Evolutionary conservation across 2,888 invertebrate species (phyloP).

Genomic region (Zaprionus obscuricornis): DNA sequence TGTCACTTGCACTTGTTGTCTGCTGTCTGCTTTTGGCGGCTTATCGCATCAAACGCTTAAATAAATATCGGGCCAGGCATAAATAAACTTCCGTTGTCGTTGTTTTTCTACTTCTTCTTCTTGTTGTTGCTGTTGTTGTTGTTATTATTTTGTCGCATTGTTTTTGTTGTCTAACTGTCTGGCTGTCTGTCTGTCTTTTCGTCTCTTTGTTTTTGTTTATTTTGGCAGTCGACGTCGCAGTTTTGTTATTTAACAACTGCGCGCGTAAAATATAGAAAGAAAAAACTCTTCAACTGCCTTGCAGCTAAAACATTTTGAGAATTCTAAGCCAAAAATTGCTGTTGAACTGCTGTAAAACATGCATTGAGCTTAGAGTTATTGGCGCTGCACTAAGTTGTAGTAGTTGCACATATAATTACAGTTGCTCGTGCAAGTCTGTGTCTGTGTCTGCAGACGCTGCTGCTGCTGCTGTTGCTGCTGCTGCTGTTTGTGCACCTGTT

Average conservation of each 20-base stretch:
- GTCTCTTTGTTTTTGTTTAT: no score
- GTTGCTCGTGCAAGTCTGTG: no score
- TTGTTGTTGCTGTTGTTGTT: conserved; percentile 21
- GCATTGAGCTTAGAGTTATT: no score
- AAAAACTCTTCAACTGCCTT: conserved; percentile 10
- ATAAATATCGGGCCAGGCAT: conserved; percentile 66
- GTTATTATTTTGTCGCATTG: conserved; percentile 15
- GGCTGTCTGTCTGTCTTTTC: conserved; percentile 41
- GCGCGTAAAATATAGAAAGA: conserved; percentile 32
- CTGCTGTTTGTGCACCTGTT: conserved; percentile 66
- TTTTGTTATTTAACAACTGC: no score
- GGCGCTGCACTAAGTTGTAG: no score
- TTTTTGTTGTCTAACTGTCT: conserved; percentile 52
- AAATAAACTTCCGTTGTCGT: conserved; percentile 75
- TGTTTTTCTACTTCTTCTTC: conserved; percentile 23
- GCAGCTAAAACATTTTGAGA: no score
- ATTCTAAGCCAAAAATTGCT: no score
- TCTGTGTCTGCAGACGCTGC: background rate
- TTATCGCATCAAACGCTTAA: conserved; percentile 72
- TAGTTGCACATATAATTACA: no score
- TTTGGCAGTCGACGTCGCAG: conserved; percentile 1
- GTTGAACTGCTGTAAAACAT: no score
- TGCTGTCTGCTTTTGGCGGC: no score
- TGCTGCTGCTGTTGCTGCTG: conserved; percentile 10
- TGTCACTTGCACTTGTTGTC: conserved; percentile 6